Base-by-base conservation (phyloP, 2,113 vertebrate species). In the Microcebus griseorufus region DNA sequence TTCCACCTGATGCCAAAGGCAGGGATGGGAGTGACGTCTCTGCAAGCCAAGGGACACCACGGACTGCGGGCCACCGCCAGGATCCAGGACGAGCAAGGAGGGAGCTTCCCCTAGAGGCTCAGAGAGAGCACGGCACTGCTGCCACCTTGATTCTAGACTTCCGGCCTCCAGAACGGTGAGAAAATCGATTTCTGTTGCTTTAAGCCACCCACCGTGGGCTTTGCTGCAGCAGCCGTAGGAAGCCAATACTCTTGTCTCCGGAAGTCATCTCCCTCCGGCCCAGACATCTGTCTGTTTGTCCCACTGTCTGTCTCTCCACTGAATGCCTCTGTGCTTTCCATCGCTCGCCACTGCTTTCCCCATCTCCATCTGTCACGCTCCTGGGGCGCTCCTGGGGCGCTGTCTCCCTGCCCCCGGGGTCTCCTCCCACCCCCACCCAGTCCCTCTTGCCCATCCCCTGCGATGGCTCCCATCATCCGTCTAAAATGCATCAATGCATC, bases 401-500 rank as follows among this genome's bases (percentile, higher is more conserved):
- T 42, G 25, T 34, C 25, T 90, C n/a, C 64, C 20, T 16, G 22
- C 32, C 37, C 10, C 45, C 13, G 20, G 7, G 32, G 45, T 32
- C 6, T 65, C 58, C n/a, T 76, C 9, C 27, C n/a, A 14, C n/a
- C 37, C 34, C n/a, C 29, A n/a, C 42, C 73, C 39, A 13, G 42
- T 20, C 25, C 34, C 60, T 86, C 29, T 45, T 42, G 25, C 53
- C 25, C 1, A 4, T 11, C 37, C 55, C 39, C 18, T 37, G 0
- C 5, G 29, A 25, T 0, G 0, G 32, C 69, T 70, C 60, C 81
- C 22, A 37, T 0, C 9, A 39, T 51, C 39, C 29, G 64, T 25
- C 60, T 0, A 9, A 55, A 64, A 39, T 11, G 2, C 18, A 25
- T 0, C 13, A 64, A 39, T 11, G 2, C 18, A 25, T 0, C 13